These are phyloP conservation scores for Theonella swinhoei DNA, from an alignment of 37 sponge, comb jelly and placozoan genomes.

Conservation along the genomic window DNA sequence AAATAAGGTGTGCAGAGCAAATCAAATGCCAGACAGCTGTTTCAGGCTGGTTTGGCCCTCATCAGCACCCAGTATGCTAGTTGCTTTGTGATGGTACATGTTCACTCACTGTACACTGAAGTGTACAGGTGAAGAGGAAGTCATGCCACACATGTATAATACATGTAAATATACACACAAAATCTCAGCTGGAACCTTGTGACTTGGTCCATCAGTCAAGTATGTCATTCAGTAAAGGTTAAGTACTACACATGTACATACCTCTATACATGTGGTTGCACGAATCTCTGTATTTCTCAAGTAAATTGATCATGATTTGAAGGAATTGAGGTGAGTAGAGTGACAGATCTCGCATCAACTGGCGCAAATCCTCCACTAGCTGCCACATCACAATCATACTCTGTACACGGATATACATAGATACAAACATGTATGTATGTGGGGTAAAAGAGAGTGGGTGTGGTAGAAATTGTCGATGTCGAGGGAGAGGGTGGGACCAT, in stretches of 20 bases:
- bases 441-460: background rate
- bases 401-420: slow-evolving; percentile 29
- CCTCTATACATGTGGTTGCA: slow-evolving; percentile 61
- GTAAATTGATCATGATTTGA: slow-evolving; percentile 53
- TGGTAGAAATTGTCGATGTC: background rate
- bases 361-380: slow-evolving; percentile 66
- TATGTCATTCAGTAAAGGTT: too few species aligned
- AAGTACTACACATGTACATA: slow-evolving; percentile 16
- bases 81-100: too few species aligned
- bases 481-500: background rate
- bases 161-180: too few species aligned
- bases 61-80: too few species aligned
- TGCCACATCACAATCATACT: slow-evolving; percentile 82
- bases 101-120: too few species aligned
- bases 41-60: too few species aligned
- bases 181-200: too few species aligned
- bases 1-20: too few species aligned
- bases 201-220: too few species aligned
- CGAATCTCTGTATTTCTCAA: slow-evolving; percentile 57
- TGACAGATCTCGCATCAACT: slow-evolving; percentile 82
- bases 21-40: too few species aligned
- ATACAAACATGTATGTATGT: background rate
- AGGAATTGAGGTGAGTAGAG: slow-evolving; percentile 83
- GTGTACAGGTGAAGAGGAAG: too few species aligned
- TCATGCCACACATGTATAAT: too few species aligned